Evolutionary conservation across 2,888 invertebrate species (phyloP).

Genomic region (Rhodophaea formosa): DNA sequence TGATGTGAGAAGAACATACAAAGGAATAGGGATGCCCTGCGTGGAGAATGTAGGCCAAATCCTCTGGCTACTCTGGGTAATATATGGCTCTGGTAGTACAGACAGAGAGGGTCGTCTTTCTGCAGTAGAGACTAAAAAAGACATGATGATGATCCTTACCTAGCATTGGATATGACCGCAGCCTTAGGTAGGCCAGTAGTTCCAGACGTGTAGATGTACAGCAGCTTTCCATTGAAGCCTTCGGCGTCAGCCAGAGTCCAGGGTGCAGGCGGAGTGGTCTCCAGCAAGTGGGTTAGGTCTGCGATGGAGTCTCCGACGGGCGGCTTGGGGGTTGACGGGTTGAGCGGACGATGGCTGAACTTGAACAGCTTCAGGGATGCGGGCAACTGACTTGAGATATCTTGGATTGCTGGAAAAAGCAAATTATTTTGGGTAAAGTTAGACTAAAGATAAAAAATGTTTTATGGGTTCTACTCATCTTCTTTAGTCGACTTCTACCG

Average conservation of each 20-base stretch:
- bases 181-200: slow-evolving; percentile 99
- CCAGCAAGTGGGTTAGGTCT: slow-evolving; percentile 82
- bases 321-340: slow-evolving; percentile 38
- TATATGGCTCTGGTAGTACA: too few relatives aligned
- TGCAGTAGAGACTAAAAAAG: too few relatives aligned
- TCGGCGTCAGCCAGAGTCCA: slow-evolving; percentile 82
- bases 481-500: too few relatives aligned
- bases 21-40: too few relatives aligned
- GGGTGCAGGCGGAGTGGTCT: slow-evolving; percentile 76
- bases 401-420: slow-evolving; percentile 83
- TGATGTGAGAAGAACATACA: too few relatives aligned
- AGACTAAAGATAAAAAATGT: too few relatives aligned
- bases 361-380: slow-evolving; percentile 86
- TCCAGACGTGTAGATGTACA: slow-evolving; percentile 99
- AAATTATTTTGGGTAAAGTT: too few relatives aligned
- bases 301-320: slow-evolving; percentile 66
- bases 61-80: too few relatives aligned
- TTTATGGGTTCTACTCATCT: too few relatives aligned
- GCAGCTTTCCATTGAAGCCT: slow-evolving; percentile 88
- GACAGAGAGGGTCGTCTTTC: too few relatives aligned
- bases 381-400: slow-evolving; percentile 84
- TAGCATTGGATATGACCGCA: slow-evolving; percentile 96
- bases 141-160: too few relatives aligned
- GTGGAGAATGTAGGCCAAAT: too few relatives aligned
- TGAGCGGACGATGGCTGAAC: slow-evolving; percentile 58